Percentiles rank a stretch among this genome's conserved stretches.
phyloP scores from a whole-genome alignment of 2,113 vertebrate genomes.

The Rhegmatorhina hoffmannsi region DNA sequence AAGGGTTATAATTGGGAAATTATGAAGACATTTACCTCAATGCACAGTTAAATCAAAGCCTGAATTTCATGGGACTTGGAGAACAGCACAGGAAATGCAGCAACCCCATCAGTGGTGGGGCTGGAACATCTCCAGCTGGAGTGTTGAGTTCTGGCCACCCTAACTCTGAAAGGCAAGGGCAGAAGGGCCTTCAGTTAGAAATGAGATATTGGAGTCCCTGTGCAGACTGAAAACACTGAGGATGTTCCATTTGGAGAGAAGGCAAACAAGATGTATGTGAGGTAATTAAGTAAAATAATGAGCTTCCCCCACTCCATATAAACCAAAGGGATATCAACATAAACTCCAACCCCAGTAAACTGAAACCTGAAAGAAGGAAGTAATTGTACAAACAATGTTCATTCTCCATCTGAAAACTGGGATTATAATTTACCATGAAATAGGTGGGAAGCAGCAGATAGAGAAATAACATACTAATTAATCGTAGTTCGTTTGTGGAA shows the following conservation, averaged over 20 bases:
- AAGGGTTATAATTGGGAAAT: conserved; percentile 9
- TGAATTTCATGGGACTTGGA: background rate
- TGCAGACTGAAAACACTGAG: background rate
- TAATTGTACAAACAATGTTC: background rate
- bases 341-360: background rate
- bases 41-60: background rate
- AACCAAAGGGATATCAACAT: background rate
- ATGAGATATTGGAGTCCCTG: background rate
- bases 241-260: background rate
- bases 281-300: background rate
- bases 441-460: background rate
- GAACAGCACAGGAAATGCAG: background rate
- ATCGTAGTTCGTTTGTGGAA: background rate
- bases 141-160: background rate
- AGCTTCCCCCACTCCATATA: background rate
- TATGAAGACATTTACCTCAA: background rate
- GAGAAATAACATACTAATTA: background rate
- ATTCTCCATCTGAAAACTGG: background rate
- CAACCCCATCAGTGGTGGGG: background rate
- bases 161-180: background rate
- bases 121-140: background rate
- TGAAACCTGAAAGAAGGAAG: background rate
- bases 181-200: background rate
- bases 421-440: background rate
- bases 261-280: background rate